These are phyloP conservation scores for Diplodus puntazzo DNA, from an alignment of 2,797 vertebrate species.

Conservation along the genomic window DNA sequence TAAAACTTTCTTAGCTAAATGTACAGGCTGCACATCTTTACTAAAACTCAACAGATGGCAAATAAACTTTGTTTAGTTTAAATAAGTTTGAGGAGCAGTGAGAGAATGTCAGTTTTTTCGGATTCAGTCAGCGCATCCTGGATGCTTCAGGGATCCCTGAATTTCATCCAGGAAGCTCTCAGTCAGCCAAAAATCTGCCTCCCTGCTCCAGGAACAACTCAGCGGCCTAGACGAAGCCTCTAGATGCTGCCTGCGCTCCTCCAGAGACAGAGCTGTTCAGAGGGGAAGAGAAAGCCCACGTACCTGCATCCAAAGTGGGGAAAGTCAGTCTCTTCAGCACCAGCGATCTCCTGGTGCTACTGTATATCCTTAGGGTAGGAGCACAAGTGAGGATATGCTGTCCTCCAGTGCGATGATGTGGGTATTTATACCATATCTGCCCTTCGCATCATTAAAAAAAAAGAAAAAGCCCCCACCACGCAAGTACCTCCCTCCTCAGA, in stretches of 20 bases:
- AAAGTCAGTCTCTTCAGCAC: constrained; percentile 80
- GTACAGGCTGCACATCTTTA: neutral
- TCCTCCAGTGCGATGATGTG: constrained; percentile 80
- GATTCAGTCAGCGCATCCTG: constrained; percentile 34
- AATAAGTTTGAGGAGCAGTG: neutral
- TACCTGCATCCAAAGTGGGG: constrained; percentile 86
- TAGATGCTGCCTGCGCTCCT: constrained; percentile 33
- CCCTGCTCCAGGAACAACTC: neutral
- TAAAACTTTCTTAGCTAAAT: constrained; percentile 5
- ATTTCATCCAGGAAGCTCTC: constrained; percentile 12
- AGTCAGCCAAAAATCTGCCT: constrained; percentile 27
- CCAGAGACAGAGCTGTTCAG: constrained; percentile 47
- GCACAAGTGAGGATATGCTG: constrained; percentile 88
- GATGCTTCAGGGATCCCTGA: constrained; percentile 12
- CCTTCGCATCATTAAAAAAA: constrained; percentile 85
- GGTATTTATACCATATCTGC: constrained; percentile 93
- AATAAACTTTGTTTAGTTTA: neutral
- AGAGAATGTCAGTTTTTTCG: neutral
- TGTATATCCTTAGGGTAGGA: constrained; percentile 88
- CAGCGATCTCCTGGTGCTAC: constrained; percentile 78
- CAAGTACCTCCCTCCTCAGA: constrained; percentile 90
- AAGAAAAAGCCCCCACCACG: constrained; percentile 79
- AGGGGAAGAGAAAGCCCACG: constrained; percentile 73
- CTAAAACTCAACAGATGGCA: neutral
- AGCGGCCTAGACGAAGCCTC: constrained; percentile 42